These are phyloP conservation scores for Arion vulgaris DNA, from an alignment of 1,140 invertebrate genomes.

Conservation along the genomic window DNA sequence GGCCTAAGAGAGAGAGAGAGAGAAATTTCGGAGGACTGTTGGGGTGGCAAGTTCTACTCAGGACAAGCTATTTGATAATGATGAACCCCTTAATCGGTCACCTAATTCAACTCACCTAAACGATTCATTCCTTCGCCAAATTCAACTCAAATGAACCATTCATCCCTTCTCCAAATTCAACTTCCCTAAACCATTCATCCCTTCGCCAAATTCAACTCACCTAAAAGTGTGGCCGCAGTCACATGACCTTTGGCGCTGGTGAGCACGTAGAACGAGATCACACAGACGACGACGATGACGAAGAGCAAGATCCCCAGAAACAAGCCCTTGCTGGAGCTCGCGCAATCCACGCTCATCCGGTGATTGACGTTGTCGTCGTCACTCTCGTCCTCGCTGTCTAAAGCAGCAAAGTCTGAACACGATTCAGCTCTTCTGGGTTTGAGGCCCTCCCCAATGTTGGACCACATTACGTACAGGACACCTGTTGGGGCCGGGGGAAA, in stretches of 20 bases:
- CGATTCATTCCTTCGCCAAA: no score
- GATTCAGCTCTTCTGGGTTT: not conserved
- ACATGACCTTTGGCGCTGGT: slow-evolving; percentile 9
- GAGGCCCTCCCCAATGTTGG: slow-evolving; percentile 52
- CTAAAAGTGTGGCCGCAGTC: not conserved
- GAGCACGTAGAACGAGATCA: slow-evolving; percentile 92
- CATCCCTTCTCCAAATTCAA: no score
- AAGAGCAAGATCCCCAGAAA: slow-evolving; percentile 89
- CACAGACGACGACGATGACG: slow-evolving; percentile 92
- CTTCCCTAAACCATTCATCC: no score
- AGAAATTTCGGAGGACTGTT: no score
- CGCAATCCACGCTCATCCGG: slow-evolving; percentile 76
- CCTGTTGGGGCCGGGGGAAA: slow-evolving; percentile 73
- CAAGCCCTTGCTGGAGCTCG: slow-evolving; percentile 87
- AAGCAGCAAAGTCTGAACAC: not conserved
- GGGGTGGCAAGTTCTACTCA: no score
- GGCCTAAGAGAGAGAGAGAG: no score
- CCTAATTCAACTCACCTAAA: no score
- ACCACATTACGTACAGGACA: slow-evolving; percentile 94
- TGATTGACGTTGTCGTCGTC: not conserved
- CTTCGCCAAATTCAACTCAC: not conserved
- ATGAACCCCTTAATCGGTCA: no score
- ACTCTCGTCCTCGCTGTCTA: not conserved
- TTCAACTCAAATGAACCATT: no score
- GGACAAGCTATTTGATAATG: no score